A percentile compares a stretch with the other conserved stretches of the same genome.
These are phyloP conservation scores for Habropoda laboriosa DNA, from an alignment of 1,140 invertebrate genomes.

Conservation along the genomic window DNA sequence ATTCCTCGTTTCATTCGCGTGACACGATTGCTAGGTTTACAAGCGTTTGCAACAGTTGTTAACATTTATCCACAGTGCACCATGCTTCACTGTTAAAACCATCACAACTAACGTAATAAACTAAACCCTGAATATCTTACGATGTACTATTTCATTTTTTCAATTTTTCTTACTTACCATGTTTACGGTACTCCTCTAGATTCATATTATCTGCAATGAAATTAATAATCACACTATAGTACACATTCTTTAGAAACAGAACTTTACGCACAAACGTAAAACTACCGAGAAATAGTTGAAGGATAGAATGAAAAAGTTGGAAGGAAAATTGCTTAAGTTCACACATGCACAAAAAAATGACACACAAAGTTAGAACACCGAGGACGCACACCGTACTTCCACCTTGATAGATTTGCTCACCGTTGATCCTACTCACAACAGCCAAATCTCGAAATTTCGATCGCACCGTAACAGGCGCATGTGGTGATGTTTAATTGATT, in stretches of 20 bases:
- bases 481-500: constrained; percentile 52
- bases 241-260: neutral
- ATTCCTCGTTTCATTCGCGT: neutral
- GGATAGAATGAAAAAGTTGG: no score
- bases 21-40: neutral
- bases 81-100: no score
- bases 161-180: constrained; percentile 76
- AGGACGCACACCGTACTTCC: no score
- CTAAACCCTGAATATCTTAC: neutral
- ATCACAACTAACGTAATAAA: neutral
- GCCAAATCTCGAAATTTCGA: constrained; percentile 80
- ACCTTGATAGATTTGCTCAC: constrained; percentile 1
- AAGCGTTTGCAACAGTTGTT: neutral
- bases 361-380: no score
- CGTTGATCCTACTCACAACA: constrained; percentile 72
- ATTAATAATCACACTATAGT: neutral
- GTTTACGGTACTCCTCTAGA: constrained; percentile 81
- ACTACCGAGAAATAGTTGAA: no score
- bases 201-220: constrained; percentile 77
- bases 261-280: no score
- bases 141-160: neutral
- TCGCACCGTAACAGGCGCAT: constrained; percentile 78
- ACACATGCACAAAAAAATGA: no score
- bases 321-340: no score
- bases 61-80: neutral